phyloP scores from a whole-genome alignment of 2,888 invertebrate genomes.

The Drosophila hawaiiensis region DNA sequence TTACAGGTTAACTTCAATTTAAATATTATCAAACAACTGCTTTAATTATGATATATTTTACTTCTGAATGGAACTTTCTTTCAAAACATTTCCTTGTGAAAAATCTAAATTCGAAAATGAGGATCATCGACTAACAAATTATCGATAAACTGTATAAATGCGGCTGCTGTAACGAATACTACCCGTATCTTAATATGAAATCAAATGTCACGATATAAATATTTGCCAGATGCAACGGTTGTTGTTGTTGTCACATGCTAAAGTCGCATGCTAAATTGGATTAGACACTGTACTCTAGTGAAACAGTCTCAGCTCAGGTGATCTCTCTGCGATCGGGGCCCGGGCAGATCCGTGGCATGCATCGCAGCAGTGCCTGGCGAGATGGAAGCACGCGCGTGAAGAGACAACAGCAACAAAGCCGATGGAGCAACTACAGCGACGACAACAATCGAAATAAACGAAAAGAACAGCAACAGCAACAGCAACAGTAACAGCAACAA shows the following conservation, averaged over 20 bases:
- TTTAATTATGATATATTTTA: neutral
- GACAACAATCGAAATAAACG: slow-evolving; percentile 70
- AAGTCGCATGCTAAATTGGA: slow-evolving; percentile 62
- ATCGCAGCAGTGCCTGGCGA: slow-evolving; percentile 46
- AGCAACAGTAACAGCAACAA: slow-evolving; percentile 44
- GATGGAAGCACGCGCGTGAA: slow-evolving; percentile 75
- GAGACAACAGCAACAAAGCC: slow-evolving; percentile 51
- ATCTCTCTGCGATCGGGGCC: slow-evolving; percentile 42
- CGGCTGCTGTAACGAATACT: slow-evolving; percentile 11
- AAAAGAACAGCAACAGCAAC: slow-evolving; percentile 32
- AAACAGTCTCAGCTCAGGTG: slow-evolving; percentile 54
- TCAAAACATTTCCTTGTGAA: neutral
- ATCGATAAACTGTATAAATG: slow-evolving; percentile 50
- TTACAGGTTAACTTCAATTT: neutral
- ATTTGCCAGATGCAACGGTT: slow-evolving; percentile 55
- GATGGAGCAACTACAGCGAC: slow-evolving; percentile 51
- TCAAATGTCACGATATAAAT: slow-evolving; percentile 79
- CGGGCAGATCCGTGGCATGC: slow-evolving; percentile 34
- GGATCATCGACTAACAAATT: slow-evolving; percentile 54
- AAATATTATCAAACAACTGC: neutral
- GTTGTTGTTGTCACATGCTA: slow-evolving; percentile 15
- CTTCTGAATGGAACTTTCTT: no score
- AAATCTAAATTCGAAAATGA: slow-evolving; percentile 2
- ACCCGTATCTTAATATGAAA: slow-evolving; percentile 69
- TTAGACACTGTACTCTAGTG: slow-evolving; percentile 46